Conservation (phyloP, 2,888 invertebrate species). For the Ochropleura leucogaster region DNA sequence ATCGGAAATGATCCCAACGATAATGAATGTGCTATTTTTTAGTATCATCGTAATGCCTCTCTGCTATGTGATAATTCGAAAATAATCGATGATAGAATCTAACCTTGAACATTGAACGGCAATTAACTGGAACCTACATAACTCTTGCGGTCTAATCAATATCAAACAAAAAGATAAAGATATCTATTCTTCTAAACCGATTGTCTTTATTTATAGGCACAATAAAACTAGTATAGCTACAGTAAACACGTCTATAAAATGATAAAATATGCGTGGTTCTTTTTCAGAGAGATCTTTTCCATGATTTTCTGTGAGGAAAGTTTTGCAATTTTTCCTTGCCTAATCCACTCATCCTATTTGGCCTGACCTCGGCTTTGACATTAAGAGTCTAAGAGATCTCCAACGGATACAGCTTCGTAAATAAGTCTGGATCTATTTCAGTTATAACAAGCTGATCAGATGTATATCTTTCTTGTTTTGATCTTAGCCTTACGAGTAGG, state of each 20-base stretch:
- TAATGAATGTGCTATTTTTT: conserved; percentile 30
- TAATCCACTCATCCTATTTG: conserved; percentile 33
- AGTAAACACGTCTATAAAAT: conserved; percentile 58
- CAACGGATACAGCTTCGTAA: conserved; percentile 33
- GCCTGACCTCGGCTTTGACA: conserved; percentile 36
- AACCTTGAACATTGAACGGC: conserved; percentile 35
- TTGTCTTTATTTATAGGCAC: conserved; percentile 35
- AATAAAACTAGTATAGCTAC: conserved; percentile 48
- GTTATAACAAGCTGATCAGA: conserved; percentile 41
- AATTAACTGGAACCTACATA: conserved; percentile 9
- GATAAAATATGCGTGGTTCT: conserved; percentile 30
- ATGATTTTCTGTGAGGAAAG: conserved; percentile 14
- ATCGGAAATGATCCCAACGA: conserved; percentile 27
- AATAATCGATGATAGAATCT: conserved; percentile 35
- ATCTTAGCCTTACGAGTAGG: conserved; percentile 9
- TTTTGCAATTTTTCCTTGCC: conserved; percentile 31
- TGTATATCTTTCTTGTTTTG: conserved; percentile 35
- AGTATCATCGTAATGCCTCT: conserved; percentile 32
- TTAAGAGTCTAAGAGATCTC: conserved; percentile 31
- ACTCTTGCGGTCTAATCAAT: conserved; percentile 21
- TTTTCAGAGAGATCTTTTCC: conserved; percentile 24
- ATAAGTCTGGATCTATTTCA: conserved; percentile 53
- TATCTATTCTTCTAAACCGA: conserved; percentile 34
- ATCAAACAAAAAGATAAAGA: conserved; percentile 32
- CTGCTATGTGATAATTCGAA: conserved; percentile 37